Conservation (phyloP, 2,113 vertebrate genomes). For the Falco punctatus region DNA sequence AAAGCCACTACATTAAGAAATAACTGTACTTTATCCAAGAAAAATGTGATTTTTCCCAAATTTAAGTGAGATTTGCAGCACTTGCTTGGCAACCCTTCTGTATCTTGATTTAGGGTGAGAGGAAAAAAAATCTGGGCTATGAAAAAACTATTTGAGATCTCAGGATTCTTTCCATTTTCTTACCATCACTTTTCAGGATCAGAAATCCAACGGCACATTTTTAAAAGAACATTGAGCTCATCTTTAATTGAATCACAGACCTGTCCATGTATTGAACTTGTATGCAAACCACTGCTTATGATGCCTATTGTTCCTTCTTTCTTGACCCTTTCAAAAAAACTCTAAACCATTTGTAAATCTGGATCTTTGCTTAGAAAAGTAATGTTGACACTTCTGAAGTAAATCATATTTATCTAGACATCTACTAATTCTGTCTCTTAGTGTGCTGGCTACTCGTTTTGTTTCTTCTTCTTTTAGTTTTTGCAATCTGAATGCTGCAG, state of each 20-base stretch:
- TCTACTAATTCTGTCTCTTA: neutral
- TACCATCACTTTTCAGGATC: neutral
- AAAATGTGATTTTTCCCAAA: neutral
- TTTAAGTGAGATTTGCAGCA: neutral
- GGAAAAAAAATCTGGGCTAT: neutral
- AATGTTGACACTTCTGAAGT: neutral
- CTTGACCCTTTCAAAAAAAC: neutral
- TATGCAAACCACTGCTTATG: neutral
- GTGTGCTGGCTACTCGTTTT: neutral
- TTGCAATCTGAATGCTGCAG: neutral
- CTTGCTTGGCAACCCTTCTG: neutral
- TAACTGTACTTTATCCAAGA: neutral
- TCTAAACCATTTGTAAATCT: neutral
- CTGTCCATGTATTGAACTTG: neutral
- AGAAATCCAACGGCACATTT: neutral
- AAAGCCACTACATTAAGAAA: neutral
- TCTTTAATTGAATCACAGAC: neutral
- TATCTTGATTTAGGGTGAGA: neutral
- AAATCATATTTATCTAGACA: neutral
- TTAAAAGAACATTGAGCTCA: neutral
- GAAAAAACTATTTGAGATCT: neutral
- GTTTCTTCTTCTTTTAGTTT: neutral
- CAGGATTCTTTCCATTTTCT: neutral
- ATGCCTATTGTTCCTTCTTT: neutral
- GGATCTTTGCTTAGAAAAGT: neutral